Conservation (phyloP, 1,140 invertebrate genomes). For the Pogonus chalceus region DNA sequence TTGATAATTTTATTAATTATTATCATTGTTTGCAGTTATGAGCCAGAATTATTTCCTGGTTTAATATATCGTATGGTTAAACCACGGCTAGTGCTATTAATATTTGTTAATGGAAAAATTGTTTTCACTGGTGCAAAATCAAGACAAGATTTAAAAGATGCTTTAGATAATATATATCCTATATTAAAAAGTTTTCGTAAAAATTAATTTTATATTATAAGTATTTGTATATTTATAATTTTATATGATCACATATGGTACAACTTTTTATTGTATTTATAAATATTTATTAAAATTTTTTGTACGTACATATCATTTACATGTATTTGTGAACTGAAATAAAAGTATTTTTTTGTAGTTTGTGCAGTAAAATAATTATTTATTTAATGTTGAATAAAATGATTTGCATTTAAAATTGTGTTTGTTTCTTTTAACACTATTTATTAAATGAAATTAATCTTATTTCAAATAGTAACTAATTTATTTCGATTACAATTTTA, state of each 20-base stretch:
- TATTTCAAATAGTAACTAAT: too few relatives aligned
- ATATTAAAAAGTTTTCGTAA: constrained; percentile 94
- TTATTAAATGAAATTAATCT: too few relatives aligned
- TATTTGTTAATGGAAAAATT: constrained; percentile 97
- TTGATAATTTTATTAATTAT: constrained; percentile 4
- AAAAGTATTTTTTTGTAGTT: too few relatives aligned
- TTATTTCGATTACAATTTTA: too few relatives aligned
- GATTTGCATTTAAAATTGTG: too few relatives aligned
- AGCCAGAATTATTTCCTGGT: constrained; percentile 90
- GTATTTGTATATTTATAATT: neutral
- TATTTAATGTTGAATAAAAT: too few relatives aligned
- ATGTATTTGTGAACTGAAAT: too few relatives aligned
- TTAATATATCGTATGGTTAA: constrained; percentile 96
- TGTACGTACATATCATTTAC: too few relatives aligned
- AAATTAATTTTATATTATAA: constrained; percentile 40
- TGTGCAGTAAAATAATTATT: too few relatives aligned
- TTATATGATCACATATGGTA: constrained; percentile 1
- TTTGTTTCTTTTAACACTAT: too few relatives aligned
- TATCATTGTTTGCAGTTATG: constrained; percentile 48
- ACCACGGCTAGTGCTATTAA: constrained; percentile 88
- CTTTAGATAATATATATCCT: constrained; percentile 92
- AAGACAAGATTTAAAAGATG: constrained; percentile 84
- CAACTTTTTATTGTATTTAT: constrained; percentile 1
- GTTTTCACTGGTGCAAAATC: constrained; percentile 94
- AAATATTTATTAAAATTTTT: neutral